phyloP scores from a whole-genome alignment of 2,113 vertebrate genomes.

The Anoura caudifer region DNA sequence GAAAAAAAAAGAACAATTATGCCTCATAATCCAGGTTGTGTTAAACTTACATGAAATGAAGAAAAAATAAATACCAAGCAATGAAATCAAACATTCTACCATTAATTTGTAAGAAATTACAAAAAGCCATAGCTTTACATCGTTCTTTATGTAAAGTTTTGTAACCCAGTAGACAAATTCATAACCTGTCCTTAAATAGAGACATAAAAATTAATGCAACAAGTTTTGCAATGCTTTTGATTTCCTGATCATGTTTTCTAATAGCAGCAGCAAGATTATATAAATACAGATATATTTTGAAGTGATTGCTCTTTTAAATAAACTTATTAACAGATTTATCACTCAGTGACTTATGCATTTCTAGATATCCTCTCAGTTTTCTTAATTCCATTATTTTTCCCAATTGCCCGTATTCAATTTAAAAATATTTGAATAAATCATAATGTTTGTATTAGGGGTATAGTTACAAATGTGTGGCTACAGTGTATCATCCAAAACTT shows the following conservation, averaged over 20 bases:
- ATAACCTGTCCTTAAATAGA: constrained; percentile 47
- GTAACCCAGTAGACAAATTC: constrained; percentile 38
- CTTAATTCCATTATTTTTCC: not conserved
- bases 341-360: not conserved
- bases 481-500: not conserved
- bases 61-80: not conserved
- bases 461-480: not conserved
- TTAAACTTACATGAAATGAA: not conserved
- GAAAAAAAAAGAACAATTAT: not conserved
- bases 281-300: not conserved
- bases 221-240: not conserved
- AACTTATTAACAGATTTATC: not conserved
- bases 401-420: not conserved
- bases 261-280: constrained; percentile 44
- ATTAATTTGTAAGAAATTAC: constrained; percentile 40
- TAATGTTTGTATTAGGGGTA: not conserved
- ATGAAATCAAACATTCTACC: not conserved
- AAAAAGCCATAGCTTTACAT: constrained; percentile 22
- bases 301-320: not conserved
- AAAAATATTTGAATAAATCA: not conserved
- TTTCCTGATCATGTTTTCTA: constrained; percentile 61
- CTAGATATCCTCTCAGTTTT: not conserved
- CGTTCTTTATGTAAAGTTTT: constrained; percentile 36
- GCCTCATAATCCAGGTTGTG: not conserved
- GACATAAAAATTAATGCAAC: constrained; percentile 43